A percentile compares a stretch with the other conserved stretches of the same genome.
These are phyloP conservation scores for Corvus moneduloides DNA, from an alignment of 2,113 vertebrate genomes.

Conservation along the genomic window DNA sequence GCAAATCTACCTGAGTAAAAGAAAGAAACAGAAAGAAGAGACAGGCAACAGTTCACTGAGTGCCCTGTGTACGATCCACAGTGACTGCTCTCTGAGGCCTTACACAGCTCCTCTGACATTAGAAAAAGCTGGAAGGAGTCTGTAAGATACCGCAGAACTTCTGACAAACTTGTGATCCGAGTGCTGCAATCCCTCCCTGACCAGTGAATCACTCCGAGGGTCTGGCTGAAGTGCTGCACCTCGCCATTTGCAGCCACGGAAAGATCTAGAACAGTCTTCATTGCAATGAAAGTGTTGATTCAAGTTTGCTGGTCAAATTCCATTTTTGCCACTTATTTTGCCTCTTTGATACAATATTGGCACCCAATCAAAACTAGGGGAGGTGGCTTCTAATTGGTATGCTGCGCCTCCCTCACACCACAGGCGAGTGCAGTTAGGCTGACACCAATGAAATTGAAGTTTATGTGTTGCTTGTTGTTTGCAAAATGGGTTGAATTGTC, in stretches of 20 bases:
- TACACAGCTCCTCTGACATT: neutral
- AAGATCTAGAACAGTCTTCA: neutral
- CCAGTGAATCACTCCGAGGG: neutral
- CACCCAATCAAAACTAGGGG: neutral
- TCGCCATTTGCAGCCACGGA: neutral
- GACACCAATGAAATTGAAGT: neutral
- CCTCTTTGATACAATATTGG: neutral
- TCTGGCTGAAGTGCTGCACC: neutral
- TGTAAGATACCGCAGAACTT: neutral
- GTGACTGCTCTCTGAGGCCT: neutral
- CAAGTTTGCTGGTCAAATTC: neutral
- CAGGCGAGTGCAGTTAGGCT: neutral
- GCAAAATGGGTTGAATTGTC: neutral
- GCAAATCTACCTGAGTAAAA: slow-evolving; percentile 7
- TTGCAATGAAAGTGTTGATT: neutral
- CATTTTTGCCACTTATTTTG: neutral
- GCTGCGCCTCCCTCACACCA: neutral
- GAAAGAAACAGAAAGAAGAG: neutral
- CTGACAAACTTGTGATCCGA: neutral
- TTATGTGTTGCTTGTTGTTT: neutral
- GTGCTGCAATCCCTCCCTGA: neutral
- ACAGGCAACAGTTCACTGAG: neutral
- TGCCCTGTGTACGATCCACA: fast-evolving
- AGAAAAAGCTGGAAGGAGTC: neutral
- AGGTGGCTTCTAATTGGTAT: neutral